Base-by-base conservation (phyloP, 2,888 invertebrate genomes). In the Acanthoscelides obtectus region DNA sequence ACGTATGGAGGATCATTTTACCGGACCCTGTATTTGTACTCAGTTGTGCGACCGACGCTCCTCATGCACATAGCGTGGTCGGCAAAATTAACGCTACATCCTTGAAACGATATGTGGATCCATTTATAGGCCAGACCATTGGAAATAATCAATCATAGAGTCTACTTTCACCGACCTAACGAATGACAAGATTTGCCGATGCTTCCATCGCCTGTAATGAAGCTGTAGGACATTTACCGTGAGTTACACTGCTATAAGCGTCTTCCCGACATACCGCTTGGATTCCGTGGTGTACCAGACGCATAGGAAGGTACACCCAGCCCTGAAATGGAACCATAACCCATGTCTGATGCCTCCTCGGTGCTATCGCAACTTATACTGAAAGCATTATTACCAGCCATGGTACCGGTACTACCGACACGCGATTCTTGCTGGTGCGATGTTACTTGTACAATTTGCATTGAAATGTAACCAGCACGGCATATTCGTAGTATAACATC, bases 221-320 rank as follows among this genome's bases (percentile, higher is more conserved):
- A 83, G 83, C 81, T 79, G 82, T 83, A 81, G 77, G 78, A 83
- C 83, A 83, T 83, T 45, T 83, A 83, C 81, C 81, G 82, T 83
- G 82, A 84, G 83, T 84, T 83, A 83, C 82, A 83, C 77, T 81
- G 80, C 81, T 79, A 83, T 83, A 83, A 83, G 83, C 82, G 83
- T 83, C 83, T 81, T 81, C 80, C 80, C 75, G 79, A 82, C 83
- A 83, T 81, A 80, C 81, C 77, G 78, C 75, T 78, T 77, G 77
- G 80, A 81, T 82, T 81, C 82, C 79, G 45, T 45, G 12, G 45
- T 45, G 45, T 45, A 45, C 45, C 12, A 6, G 45, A 75, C 75
- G 70, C 74, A 74, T 75, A 72, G 74, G 73, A 73, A 70, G 75
- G 73, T 67, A 67, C 72, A 72, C 76, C 76, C 68, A 69, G 66